Evolutionary conservation across 2,888 invertebrate genomes (phyloP), one percentile per base, ranked within the genome.

Genomic region (Acleris literana): DNA sequence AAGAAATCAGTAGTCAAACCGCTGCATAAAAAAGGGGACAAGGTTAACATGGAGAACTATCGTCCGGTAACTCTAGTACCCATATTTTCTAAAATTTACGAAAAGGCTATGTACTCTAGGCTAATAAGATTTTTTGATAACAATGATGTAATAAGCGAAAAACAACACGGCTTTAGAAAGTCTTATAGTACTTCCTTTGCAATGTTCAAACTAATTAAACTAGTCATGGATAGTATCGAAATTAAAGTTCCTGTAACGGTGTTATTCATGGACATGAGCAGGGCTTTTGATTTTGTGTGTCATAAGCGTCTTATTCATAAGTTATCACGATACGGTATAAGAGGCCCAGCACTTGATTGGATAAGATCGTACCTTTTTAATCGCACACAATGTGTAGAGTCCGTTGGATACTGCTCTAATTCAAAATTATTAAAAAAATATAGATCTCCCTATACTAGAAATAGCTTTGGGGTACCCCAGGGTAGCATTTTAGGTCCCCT

Each of bases 81-180:
- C 0, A 22, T 22, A 22, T 22, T 22, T 22, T 22, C 22, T 22
- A 22, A 22, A 22, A 22, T 22, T 22, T 22, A 22, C 22, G 22
- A 22, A 22, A 22, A 22, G 22, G 22, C 22, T 22, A 22, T 22
- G 22, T 22, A 22, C 3, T 18, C 17, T 18, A 54, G 33, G 33
- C 17, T 54, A 3, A 18, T 33, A n/a, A 29, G 1, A 1, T 53
- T 53, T 7, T 53, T 53, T 53, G 53, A 54, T 33, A 39, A 18
- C 4, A 54, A 54, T 5, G 16, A 39, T 17, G 16, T 54, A 39
- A 39, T 54, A 39, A 54, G 39, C 6, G 39, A 54, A 18, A 39
- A 54, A 17, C 54, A 54, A 18, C 54, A 54, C 18, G 54, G 54
- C 5, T 54, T 54, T 54, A 54, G 54, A 39, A 54, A 54, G 13